phyloP scores from a whole-genome alignment of 2,797 vertebrate species.

The Sebastes cheni region DNA sequence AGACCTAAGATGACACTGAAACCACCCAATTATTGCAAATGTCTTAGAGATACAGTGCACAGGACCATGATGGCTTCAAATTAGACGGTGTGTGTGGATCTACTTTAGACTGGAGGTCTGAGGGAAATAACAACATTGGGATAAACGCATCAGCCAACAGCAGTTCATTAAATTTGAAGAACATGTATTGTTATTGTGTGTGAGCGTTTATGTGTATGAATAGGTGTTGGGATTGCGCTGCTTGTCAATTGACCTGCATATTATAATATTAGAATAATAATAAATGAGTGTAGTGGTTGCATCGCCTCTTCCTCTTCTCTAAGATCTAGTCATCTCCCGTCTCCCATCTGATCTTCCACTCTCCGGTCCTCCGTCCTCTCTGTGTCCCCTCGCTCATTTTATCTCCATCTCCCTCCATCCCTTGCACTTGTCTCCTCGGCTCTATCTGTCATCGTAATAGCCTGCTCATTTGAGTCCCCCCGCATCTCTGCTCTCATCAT shows the following conservation, averaged over 20 bases:
- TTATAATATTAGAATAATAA: neutral
- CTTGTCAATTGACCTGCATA: neutral
- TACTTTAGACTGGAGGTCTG: neutral
- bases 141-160: neutral
- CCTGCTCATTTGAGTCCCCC: conserved; percentile 53
- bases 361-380: neutral
- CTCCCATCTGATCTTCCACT: neutral
- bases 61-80: neutral
- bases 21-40: neutral
- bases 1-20: neutral
- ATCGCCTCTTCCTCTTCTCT: neutral
- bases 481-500: conserved; percentile 46
- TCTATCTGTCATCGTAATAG: conserved; percentile 69
- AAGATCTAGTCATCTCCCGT: neutral
- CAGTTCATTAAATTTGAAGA: neutral
- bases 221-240: neutral
- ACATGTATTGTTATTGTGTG: neutral
- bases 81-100: neutral
- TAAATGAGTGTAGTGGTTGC: neutral
- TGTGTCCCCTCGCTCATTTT: conserved; percentile 11
- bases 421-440: conserved; percentile 23
- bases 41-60: neutral
- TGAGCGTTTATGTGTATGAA: neutral
- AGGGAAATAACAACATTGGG: neutral
- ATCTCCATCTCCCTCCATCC: conserved; percentile 45